Evolutionary conservation across 2,113 vertebrate species (phyloP), one percentile per base, ranked within the genome.

Genomic region (Festucalex cinctus): DNA sequence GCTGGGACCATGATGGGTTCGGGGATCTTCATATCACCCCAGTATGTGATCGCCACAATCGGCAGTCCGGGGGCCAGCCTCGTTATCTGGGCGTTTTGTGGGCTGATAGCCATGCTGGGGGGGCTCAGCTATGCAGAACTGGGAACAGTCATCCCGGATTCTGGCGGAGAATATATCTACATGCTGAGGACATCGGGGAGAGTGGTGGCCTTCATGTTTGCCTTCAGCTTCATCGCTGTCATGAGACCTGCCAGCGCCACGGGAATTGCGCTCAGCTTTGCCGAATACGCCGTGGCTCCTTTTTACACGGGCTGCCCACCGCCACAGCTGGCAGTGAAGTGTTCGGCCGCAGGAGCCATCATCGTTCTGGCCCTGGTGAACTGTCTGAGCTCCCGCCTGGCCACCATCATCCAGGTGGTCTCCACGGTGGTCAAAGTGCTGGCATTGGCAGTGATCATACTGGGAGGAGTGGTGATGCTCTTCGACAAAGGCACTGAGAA

Each of bases 61-160:
- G 94, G 94, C 19, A 95, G 92, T 63, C 92, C 94, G 0, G 92
- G 91, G 10, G 92, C 92, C 70, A 94, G 93, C 74, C 88, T 96
- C 3, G 4, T 93, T 5, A 83, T 95, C 20, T 96, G 95, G 95
- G 82, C 89, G 24, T 77, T 66, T 0, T 93, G 93, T 65, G 94
- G 95, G 0, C 1, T 95, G 53, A 59, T 95, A 75, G 81, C 90
- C 68, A 85, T 77, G 79, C 71, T 95, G 28, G 94, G 90, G 17
- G 90, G 94, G 1, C 86, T 96, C 70, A 94, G 93, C 1, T 96
- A 94, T 0, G 92, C 92, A 46, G 94, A 96, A 70, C 88, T 98
- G 65, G 94, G 94, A 35, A 94, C 93, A 1, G 66, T 93, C 63
- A 92, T 97, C 56, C 90, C 91, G 36, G 89, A 95, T 51, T 95